Conservation (phyloP, 1,140 invertebrate species). For the Eumaeus atala region DNA sequence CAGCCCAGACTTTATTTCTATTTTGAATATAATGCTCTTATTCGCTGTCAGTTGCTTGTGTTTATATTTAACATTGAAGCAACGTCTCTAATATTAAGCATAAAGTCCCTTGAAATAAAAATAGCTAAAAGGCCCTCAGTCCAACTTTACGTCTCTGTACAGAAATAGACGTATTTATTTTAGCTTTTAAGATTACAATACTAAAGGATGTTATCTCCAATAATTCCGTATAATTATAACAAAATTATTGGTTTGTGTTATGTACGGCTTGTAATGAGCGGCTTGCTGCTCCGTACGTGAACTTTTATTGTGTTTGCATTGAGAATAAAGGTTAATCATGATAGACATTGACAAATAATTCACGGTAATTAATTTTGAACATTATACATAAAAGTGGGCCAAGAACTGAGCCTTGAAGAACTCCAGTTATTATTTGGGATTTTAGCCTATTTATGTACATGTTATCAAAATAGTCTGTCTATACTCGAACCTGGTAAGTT, state of each 20-base stretch:
- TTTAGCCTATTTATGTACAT: background rate
- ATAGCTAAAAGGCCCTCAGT: too few relatives aligned
- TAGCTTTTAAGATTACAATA: background rate
- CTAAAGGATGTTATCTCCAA: background rate
- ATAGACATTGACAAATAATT: background rate
- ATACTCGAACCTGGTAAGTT: background rate
- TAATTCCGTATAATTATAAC: conserved; percentile 5
- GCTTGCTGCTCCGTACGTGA: background rate
- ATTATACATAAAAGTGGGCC: background rate
- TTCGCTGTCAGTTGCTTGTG: too few relatives aligned
- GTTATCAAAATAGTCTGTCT: background rate
- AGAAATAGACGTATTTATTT: background rate
- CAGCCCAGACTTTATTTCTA: too few relatives aligned
- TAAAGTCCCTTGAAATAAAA: too few relatives aligned
- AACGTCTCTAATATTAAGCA: too few relatives aligned
- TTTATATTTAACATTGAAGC: too few relatives aligned
- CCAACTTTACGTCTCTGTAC: too few relatives aligned
- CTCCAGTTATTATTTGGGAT: background rate
- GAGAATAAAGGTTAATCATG: conserved; percentile 5
- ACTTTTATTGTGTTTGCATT: conserved; percentile 4
- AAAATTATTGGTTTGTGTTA: conserved; percentile 2
- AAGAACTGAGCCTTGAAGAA: background rate
- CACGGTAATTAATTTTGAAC: background rate
- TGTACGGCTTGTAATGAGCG: background rate
- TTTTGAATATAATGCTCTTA: too few relatives aligned